Evolutionary conservation across 2,113 vertebrate genomes (phyloP), one percentile per base, ranked within the genome.

Genomic region (Calyptomena viridis): DNA sequence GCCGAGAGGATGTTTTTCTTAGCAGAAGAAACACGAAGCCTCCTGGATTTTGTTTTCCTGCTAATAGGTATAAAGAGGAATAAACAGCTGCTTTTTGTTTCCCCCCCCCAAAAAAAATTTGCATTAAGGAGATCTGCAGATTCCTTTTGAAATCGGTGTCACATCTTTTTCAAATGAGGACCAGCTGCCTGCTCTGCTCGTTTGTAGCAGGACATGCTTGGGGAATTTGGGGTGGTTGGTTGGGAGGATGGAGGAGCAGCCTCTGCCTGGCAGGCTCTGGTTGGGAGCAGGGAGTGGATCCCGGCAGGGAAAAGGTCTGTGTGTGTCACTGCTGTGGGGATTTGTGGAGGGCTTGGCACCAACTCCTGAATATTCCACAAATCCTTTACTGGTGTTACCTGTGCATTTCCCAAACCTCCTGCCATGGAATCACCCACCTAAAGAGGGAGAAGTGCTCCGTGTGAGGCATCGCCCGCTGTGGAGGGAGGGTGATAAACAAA

Each of bases 51-150:
- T 86, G 82, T 84, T 96, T 94, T 91, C 73, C 90, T 89, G 49
- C 90, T 95, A 91, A 93, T 90, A 95, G 96, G 96, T 97, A 98
- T 94, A 91, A 96, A 93, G 78, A 89, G 90, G 84, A 96, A 95
- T 88, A 95, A 97, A 93, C 97, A 97, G 95, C 96, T 98, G 96
- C 92, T 87, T 97, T 97, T 89, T 94, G 90, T 96, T 96, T 87
- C 40, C 81, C 85, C 52, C 42, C 79, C 83, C 44, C 13, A 13
- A 37, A 63, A 96, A 96, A 87, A 94, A 88, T 97, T 92, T 96
- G 95, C 94, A 95, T 97, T 95, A 95, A 90, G 95, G 86, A 93
- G 90, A 94, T 95, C 81, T 83, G 93, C 80, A 84, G 83, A 93
- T 88, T 90, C 91, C 74, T 92, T 79, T 73, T 88, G 79, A 40